Base-by-base conservation (phyloP, 2,797 vertebrate species). In the Austrolebias charrua region DNA sequence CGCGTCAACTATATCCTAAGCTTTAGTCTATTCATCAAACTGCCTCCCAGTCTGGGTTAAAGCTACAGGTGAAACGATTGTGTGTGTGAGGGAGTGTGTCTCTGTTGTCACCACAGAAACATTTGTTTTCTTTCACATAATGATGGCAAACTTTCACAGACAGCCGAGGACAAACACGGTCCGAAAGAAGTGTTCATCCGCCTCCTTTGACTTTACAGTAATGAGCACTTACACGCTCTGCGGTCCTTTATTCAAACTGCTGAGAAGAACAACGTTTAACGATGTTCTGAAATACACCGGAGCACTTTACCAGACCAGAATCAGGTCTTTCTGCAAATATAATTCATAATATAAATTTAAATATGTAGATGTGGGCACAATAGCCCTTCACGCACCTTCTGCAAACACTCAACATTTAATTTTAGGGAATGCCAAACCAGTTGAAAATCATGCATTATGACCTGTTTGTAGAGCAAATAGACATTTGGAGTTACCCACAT, bases 21-120 rank as follows among this genome's bases (percentile, higher is more conserved):
- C n/a, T n/a, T n/a, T n/a, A n/a, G n/a, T 75, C 62, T 66, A 46
- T 76, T 89, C 66, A 82, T 79, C 70, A 70, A 70, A 79, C 79
- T 47, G 71, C 75, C 57, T 47, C 47, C 20, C 60, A 61, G 66
- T 48, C 18, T 11, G 35, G 55, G 60, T 84, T 77, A 82, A 83
- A 86, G 71, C 83, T 84, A 84, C 79, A 87, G 86, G 79, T 87
- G 71, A 65, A 67, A 24, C 49, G 76, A 77, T 74, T 81, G 83
- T 81, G 53, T 54, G 71, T n/a, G 55, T 71, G 80, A 47, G 77
- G 81, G 70, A 1, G 84, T 89, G 88, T 87, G 78, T 67, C 69
- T 71, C 77, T 68, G 44, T 87, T 79, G 87, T 86, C 82, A 60
- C 74, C 52, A 43, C 58, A 44, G 55, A 78, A 82, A 76, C 56